Percentiles rank a stretch among this genome's conserved stretches.
Evolutionary conservation across 2,888 invertebrate species (phyloP).

Genomic region (Habroteleia sp.): DNA sequence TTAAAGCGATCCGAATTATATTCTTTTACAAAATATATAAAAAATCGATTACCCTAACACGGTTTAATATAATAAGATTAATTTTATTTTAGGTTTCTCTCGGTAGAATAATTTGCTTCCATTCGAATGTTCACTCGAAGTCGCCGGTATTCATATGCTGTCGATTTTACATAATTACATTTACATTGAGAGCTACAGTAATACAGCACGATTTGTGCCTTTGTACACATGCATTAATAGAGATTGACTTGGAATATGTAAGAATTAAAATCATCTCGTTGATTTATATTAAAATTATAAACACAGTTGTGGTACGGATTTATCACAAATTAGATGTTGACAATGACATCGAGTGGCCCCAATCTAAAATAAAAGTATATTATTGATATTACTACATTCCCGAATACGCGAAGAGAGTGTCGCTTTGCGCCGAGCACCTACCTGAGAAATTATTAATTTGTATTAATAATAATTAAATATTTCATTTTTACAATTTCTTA

Average conservation of each 20-base stretch:
- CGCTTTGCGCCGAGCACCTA: too few species aligned
- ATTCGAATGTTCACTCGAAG: background rate
- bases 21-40: background rate
- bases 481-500: too few species aligned
- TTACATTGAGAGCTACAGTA: conserved; percentile 32
- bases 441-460: too few species aligned
- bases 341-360: conserved; percentile 79
- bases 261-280: conserved; percentile 26
- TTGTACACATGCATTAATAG: conserved; percentile 40
- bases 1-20: too few species aligned
- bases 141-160: conserved; percentile 26
- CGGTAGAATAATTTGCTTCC: too few species aligned
- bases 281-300: conserved; percentile 49
- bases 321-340: conserved; percentile 73
- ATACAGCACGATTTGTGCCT: conserved; percentile 29
- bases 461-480: too few species aligned
- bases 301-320: conserved; percentile 64
- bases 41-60: background rate
- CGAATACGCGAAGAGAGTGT: too few species aligned
- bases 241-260: conserved; percentile 23
- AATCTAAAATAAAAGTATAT: conserved; percentile 73
- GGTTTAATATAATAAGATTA: too few species aligned
- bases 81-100: background rate
- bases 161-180: conserved; percentile 21
- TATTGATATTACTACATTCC: too few species aligned